Evolutionary conservation across 2,797 vertebrate genomes (phyloP).

Genomic region (Hippocampus kuda): DNA sequence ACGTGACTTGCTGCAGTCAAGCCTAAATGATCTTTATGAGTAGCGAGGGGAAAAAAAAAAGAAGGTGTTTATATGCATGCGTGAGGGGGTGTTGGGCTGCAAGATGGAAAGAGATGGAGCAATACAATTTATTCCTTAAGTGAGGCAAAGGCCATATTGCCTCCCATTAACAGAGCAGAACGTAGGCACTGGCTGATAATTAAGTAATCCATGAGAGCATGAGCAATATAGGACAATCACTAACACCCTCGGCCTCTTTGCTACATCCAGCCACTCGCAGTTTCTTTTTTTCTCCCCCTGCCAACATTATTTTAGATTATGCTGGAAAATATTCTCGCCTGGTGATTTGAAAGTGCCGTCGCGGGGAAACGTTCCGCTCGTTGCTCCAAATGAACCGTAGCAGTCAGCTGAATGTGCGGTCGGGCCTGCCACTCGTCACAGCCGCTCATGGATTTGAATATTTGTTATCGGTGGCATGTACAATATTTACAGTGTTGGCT

Average conservation of each 20-base stretch:
- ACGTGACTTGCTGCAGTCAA: slow-evolving; percentile 57
- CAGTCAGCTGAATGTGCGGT: slow-evolving; percentile 51
- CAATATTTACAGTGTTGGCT: not conserved
- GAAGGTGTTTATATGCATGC: slow-evolving; percentile 56
- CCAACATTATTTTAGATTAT: slow-evolving; percentile 63
- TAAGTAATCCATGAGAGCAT: slow-evolving; percentile 72
- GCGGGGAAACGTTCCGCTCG: slow-evolving; percentile 50
- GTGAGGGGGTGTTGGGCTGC: slow-evolving; percentile 52
- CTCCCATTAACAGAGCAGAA: slow-evolving; percentile 68
- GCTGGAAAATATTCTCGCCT: slow-evolving; percentile 62
- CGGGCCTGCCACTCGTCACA: slow-evolving; percentile 45
- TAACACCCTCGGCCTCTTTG: slow-evolving; percentile 61
- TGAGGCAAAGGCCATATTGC: slow-evolving; percentile 67
- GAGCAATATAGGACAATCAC: slow-evolving; percentile 69
- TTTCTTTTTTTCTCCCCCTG: slow-evolving; percentile 9
- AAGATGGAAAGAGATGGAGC: slow-evolving; percentile 62
- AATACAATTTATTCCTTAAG: slow-evolving; percentile 73
- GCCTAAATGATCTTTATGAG: slow-evolving; percentile 66
- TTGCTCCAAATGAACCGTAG: slow-evolving; percentile 53
- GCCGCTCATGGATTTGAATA: slow-evolving; percentile 5
- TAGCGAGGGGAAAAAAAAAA: slow-evolving; percentile 29
- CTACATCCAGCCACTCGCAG: slow-evolving; percentile 45
- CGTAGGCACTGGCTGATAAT: slow-evolving; percentile 68
- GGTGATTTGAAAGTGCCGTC: slow-evolving; percentile 60
- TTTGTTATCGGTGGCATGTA: slow-evolving; percentile 3